Base-by-base conservation (phyloP, 2,797 vertebrate genomes). In the Tokudaia tokunoshimensis region DNA sequence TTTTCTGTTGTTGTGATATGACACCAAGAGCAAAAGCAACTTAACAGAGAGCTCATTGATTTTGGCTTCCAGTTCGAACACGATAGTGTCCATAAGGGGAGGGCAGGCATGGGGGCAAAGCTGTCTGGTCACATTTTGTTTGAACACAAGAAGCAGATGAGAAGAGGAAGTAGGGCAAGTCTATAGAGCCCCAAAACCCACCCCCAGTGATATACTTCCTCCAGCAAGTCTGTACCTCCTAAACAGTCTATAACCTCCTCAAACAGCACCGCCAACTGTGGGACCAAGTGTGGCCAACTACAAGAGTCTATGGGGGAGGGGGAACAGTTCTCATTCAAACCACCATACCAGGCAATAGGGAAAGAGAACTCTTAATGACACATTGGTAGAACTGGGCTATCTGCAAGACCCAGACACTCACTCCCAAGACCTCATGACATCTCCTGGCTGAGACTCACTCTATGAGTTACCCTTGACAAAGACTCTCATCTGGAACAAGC, bases 301-400 rank as follows among this genome's bases (percentile, higher is more conserved):
- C 31, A 34, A 3, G 4, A 55, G 65, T n/a, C 84, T 72, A 29
- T 37, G 0, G 6, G 20, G 44, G 34, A 3, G 34, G 47, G 34
- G 41, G 3, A 41, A 55, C n/a, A 17, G 20, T 55, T 55, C 47
- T 72, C 50, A 17, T 72, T 87, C 47, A 55, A 72, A 87, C 47
- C 47, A 70, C 12, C 63, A 70, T n/a, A 19, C 14, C 55, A 41
- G 44, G 29, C n/a, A 94, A 15, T 4, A 24, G 37, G 29, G 84
- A 96, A 57, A 88, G 47, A 91, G 55, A 91, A 50, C 2, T 57
- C 37, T 72, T 24, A 37, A 9, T 44, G 52, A 26, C 41, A 79
- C 3, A 0, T 0, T 19, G 8, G 31, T 3, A 57, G 44, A 6
- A 31, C 41, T 47, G 31, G 82, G 34, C 17, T 34, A 37, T 47